phyloP scores from a whole-genome alignment of 30 jellyfish, hydroid and myxozoan genomes.

The Chironex yamaguchii region DNA sequence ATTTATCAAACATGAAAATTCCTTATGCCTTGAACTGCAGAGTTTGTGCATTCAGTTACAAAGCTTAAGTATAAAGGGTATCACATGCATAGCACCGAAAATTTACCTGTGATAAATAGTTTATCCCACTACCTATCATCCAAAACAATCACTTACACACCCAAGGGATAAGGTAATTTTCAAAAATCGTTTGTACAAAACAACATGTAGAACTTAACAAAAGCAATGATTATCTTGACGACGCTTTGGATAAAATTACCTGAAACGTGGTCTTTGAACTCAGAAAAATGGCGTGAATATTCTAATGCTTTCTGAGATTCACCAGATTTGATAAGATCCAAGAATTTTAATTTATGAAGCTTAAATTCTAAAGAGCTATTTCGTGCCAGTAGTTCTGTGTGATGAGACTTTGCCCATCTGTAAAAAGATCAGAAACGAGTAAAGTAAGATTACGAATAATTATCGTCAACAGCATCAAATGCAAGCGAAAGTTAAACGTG shows the following conservation, averaged over 20 bases:
- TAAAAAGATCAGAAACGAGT: not conserved
- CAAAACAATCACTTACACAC: too few relatives aligned
- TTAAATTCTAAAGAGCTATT: conserved; percentile 90
- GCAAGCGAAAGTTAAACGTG: not conserved
- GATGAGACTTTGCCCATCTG: conserved; percentile 93
- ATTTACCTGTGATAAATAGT: too few relatives aligned
- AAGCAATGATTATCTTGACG: too few relatives aligned
- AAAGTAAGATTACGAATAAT: not conserved
- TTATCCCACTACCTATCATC: too few relatives aligned
- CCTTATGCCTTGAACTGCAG: too few relatives aligned
- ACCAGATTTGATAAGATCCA: conserved; percentile 72
- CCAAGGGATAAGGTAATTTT: too few relatives aligned
- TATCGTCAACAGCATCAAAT: not conserved
- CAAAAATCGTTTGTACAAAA: not conserved
- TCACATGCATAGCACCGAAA: too few relatives aligned
- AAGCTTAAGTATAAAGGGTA: too few relatives aligned
- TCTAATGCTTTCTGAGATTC: conserved; percentile 78
- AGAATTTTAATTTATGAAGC: conserved; percentile 87
- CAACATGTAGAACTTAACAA: too few relatives aligned
- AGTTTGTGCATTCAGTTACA: too few relatives aligned
- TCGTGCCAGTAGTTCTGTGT: conserved; percentile 77
- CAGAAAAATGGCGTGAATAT: conserved; percentile 83
- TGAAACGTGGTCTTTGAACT: conserved; percentile 71
- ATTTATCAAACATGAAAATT: too few relatives aligned
- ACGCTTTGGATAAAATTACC: conserved; percentile 40